These are phyloP conservation scores for Podarcis cretensis DNA, from an alignment of 2,113 vertebrate species.

Conservation along the genomic window DNA sequence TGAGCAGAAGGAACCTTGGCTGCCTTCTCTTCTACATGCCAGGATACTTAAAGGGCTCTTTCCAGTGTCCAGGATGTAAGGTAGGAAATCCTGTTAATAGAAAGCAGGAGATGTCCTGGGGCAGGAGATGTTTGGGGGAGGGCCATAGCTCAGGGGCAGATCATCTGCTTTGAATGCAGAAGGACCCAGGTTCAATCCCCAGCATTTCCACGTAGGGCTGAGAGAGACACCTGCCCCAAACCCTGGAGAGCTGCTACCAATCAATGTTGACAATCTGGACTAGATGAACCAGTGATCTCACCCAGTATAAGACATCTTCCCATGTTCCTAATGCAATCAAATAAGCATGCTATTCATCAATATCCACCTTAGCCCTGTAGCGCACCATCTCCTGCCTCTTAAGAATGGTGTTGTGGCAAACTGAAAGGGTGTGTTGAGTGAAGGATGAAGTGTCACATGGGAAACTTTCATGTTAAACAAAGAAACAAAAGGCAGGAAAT, in stretches of 20 bases:
- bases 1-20: background rate
- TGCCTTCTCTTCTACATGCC: background rate
- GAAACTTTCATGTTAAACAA: constrained; percentile 55
- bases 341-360: background rate
- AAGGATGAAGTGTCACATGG: constrained; percentile 3
- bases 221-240: no score
- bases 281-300: no score
- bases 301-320: no score
- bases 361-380: background rate
- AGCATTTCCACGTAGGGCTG: no score
- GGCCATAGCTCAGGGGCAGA: no score
- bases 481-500: constrained; percentile 31
- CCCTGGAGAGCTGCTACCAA: no score
- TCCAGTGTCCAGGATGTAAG: background rate
- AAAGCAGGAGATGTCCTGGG: background rate
- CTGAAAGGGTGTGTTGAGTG: constrained; percentile 22
- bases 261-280: no score
- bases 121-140: background rate
- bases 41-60: background rate
- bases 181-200: no score
- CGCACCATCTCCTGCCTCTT: background rate
- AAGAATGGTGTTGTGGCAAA: background rate
- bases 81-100: background rate
- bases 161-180: no score
- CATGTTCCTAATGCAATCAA: background rate